Conservation (phyloP, 1,140 invertebrate genomes). For the Platyura marginata region DNA sequence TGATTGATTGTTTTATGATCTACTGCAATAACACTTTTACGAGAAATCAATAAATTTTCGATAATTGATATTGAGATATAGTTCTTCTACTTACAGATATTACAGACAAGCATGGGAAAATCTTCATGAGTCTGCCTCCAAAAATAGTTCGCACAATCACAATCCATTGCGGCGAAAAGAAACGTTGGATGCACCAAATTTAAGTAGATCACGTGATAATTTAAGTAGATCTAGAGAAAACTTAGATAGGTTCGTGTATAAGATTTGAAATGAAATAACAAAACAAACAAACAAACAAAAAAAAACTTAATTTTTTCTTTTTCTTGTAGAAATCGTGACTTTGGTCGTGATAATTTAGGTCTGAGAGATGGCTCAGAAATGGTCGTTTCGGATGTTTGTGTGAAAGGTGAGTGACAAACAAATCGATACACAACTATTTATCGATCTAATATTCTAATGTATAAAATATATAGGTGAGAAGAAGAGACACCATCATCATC, state of each 20-base stretch:
- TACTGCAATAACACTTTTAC: neutral
- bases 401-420: constrained; percentile 23
- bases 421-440: too few relatives aligned
- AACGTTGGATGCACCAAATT: constrained; percentile 43
- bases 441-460: too few relatives aligned
- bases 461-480: constrained; percentile 51
- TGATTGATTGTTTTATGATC: neutral
- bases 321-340: constrained; percentile 21
- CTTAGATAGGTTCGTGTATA: constrained; percentile 21
- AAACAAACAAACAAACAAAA: constrained; percentile 18
- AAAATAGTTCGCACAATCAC: constrained; percentile 26
- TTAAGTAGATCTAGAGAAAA: constrained; percentile 26
- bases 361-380: constrained; percentile 64
- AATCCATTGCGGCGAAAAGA: constrained; percentile 43
- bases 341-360: constrained; percentile 31
- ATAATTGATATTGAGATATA: neutral
- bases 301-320: neutral
- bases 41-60: neutral
- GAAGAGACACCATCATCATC: constrained; percentile 64
- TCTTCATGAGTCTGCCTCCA: constrained; percentile 57
- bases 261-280: constrained; percentile 14
- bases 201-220: constrained; percentile 23
- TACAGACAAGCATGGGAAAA: constrained; percentile 87
- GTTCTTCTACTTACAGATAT: constrained; percentile 28
- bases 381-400: constrained; percentile 49